phyloP scores from a whole-genome alignment of 2,888 invertebrate species.

The Trachelus tabidus region DNA sequence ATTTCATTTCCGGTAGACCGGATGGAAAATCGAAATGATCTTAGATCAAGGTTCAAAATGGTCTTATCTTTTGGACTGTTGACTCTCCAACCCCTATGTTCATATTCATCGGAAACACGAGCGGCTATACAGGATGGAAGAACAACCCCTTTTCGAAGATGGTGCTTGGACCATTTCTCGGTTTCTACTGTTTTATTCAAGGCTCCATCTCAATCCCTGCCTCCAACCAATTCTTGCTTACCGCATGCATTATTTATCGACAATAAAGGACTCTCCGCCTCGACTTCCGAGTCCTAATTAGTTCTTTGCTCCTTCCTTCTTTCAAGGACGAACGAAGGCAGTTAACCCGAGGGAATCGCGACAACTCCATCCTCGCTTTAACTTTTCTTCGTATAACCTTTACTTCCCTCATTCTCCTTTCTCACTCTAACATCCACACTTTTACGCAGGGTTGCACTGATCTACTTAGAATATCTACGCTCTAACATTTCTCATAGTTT shows the following conservation, averaged over 20 bases:
- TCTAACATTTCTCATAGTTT: neutral
- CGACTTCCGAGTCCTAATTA: neutral
- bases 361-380: neutral
- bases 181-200: conserved; percentile 3
- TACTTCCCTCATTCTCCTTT: neutral
- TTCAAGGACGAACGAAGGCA: neutral
- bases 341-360: neutral
- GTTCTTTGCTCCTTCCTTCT: neutral
- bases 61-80: neutral
- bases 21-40: neutral
- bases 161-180: neutral
- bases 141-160: neutral
- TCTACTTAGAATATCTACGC: neutral
- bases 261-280: neutral
- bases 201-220: neutral
- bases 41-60: neutral
- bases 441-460: neutral
- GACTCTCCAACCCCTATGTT: neutral
- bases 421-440: neutral
- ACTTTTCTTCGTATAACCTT: neutral
- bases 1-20: neutral
- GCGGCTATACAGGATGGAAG: neutral
- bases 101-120: neutral
- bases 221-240: neutral
- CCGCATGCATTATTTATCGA: conserved; percentile 5